Conservation (phyloP, 2,888 invertebrate species). For the Nemoura dubitans region DNA sequence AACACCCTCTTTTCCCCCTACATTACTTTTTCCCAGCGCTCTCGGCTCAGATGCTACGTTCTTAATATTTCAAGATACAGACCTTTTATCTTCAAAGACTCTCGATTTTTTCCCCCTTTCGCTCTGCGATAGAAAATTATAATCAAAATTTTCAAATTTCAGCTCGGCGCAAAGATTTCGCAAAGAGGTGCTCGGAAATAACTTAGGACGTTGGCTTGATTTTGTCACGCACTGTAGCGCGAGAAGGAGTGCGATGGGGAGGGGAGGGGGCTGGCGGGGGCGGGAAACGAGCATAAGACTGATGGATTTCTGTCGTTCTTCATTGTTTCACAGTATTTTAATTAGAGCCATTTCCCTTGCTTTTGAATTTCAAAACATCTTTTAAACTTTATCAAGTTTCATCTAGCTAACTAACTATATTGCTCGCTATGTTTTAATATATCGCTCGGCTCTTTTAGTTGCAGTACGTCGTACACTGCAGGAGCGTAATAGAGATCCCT, state of each 20-base stretch:
- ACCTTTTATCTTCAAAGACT: constrained; percentile 4
- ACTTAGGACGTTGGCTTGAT: background rate
- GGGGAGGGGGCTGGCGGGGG: constrained; percentile 18
- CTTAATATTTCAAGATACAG: constrained; percentile 10
- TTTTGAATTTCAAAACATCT: constrained; percentile 37
- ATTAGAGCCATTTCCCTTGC: constrained; percentile 44
- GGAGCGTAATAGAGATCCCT: background rate
- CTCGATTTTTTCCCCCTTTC: background rate
- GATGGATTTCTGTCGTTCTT: constrained; percentile 45
- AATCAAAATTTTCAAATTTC: background rate
- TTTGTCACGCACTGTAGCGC: constrained; percentile 27
- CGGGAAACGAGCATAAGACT: constrained; percentile 27
- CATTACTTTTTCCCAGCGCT: background rate
- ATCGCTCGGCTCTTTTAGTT: background rate
- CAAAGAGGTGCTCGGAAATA: background rate
- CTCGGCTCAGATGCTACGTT: background rate
- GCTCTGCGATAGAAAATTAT: background rate
- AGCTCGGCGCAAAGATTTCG: background rate
- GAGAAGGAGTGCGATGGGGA: background rate
- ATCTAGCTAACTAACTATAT: constrained; percentile 13
- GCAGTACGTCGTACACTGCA: background rate
- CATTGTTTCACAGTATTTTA: constrained; percentile 46
- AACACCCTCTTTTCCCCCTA: constrained; percentile 25
- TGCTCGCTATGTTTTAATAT: constrained; percentile 13
- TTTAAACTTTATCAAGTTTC: constrained; percentile 35